These are phyloP conservation scores for Neodontobutis hainanensis DNA, from an alignment of 2,113 vertebrate species.

Conservation along the genomic window DNA sequence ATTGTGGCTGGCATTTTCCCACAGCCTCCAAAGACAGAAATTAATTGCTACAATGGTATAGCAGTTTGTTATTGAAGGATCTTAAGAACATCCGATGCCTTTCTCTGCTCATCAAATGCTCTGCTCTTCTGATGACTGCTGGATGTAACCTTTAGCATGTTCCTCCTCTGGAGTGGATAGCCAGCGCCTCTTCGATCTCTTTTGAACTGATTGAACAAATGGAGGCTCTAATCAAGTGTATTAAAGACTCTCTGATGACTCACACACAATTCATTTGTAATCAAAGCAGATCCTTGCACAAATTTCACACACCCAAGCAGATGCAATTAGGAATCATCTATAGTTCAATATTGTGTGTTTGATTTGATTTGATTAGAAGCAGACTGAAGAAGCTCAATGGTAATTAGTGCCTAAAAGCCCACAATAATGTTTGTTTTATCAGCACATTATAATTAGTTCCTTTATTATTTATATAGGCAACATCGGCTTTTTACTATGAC, in stretches of 20 bases:
- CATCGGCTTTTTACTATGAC: slow-evolving; percentile 27
- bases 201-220: slow-evolving; percentile 55
- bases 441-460: slow-evolving; percentile 10
- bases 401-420: slow-evolving; percentile 41
- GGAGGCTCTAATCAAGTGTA: slow-evolving; percentile 48
- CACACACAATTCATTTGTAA: slow-evolving; percentile 43
- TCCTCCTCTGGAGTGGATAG: slow-evolving; percentile 5
- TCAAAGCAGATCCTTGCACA: slow-evolving; percentile 48
- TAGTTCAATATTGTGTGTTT: slow-evolving; percentile 33
- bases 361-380: slow-evolving; percentile 46
- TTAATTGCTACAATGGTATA: not conserved
- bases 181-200: slow-evolving; percentile 34
- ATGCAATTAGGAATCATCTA: slow-evolving; percentile 42
- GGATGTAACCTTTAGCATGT: slow-evolving; percentile 18
- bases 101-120: slow-evolving; percentile 16
- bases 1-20: slow-evolving; percentile 18
- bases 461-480: slow-evolving; percentile 9
- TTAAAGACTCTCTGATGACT: slow-evolving; percentile 49
- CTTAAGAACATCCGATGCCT: not conserved
- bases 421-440: slow-evolving; percentile 40
- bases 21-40: slow-evolving; percentile 11
- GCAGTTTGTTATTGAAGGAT: slow-evolving; percentile 25
- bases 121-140: slow-evolving; percentile 8
- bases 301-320: slow-evolving; percentile 21
- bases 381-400: slow-evolving; percentile 36